Evolutionary conservation across 2,888 invertebrate species (phyloP).

Genomic region (Rhogogaster chlorosoma): DNA sequence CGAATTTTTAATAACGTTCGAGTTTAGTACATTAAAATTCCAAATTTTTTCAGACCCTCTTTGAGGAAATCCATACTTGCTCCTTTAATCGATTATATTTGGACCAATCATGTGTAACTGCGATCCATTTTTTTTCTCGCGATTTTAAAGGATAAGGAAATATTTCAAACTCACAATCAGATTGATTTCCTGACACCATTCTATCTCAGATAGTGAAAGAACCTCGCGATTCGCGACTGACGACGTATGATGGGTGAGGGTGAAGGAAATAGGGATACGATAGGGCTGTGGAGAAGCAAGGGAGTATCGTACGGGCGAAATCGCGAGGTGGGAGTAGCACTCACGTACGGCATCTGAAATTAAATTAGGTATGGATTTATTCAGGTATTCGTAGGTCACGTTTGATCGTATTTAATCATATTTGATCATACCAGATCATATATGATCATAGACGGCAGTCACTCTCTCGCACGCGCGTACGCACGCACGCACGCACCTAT

Average conservation of each 20-base stretch:
- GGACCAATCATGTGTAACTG: no score
- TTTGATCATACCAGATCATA: slow-evolving; percentile 34
- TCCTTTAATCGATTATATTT: no score
- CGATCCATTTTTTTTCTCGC: no score
- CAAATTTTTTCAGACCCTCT: no score
- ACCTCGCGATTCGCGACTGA: background rate
- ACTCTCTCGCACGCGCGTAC: background rate
- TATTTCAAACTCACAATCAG: background rate
- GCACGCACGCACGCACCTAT: no score
- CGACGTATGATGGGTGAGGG: background rate
- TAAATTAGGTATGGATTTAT: slow-evolving; percentile 49
- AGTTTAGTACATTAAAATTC: background rate
- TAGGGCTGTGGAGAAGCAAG: background rate
- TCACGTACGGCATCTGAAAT: slow-evolving; percentile 30
- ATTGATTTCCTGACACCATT: background rate
- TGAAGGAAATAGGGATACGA: slow-evolving; percentile 24
- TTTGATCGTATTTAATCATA: slow-evolving; percentile 48
- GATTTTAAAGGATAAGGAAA: background rate
- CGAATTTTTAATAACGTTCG: background rate
- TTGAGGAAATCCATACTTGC: no score
- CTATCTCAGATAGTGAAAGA: background rate
- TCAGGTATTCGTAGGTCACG: slow-evolving; percentile 45
- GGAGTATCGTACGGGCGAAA: background rate
- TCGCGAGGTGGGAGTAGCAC: slow-evolving; percentile 5
- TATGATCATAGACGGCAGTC: slow-evolving; percentile 19